phyloP scores from a whole-genome alignment of 2,888 invertebrate species.

The Drosophila quinaria region DNA sequence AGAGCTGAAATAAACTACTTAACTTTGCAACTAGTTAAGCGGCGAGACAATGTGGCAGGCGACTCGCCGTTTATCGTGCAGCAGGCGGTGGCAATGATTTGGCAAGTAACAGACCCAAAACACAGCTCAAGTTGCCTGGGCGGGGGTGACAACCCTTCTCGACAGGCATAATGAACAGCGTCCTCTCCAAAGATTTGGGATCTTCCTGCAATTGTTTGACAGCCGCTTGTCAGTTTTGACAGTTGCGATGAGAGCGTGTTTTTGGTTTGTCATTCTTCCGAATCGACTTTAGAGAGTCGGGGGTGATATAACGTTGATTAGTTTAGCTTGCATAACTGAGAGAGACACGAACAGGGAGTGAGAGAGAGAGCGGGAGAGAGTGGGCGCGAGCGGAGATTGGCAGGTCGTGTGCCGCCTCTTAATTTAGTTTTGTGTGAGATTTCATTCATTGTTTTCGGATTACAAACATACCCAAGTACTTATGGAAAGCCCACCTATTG shows the following conservation, averaged over 20 bases:
- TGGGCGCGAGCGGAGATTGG: conserved; percentile 75
- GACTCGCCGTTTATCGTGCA: not conserved
- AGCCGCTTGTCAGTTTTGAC: conserved; percentile 77
- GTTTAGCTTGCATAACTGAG: conserved; percentile 73
- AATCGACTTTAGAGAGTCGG: conserved; percentile 17
- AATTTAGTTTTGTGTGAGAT: conserved; percentile 77
- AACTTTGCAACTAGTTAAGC: conserved; percentile 83
- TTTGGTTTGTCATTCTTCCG: conserved; percentile 76
- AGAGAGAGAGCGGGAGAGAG: conserved; percentile 8
- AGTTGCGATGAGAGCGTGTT: conserved; percentile 74
- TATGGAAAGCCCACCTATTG: conserved; percentile 41
- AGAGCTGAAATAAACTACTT: conserved; percentile 78
- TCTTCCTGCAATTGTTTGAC: conserved; percentile 76
- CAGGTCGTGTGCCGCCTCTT: conserved; percentile 82
- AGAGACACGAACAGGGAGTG: conserved; percentile 2
- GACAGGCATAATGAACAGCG: conserved; percentile 63
- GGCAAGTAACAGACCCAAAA: conserved; percentile 39
- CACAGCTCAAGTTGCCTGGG: not conserved
- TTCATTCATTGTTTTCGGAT: conserved; percentile 67
- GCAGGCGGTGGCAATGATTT: conserved; percentile 54
- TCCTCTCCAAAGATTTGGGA: conserved; percentile 44
- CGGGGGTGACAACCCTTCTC: conserved; percentile 67
- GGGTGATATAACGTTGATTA: conserved; percentile 75
- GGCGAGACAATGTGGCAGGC: conserved; percentile 65
- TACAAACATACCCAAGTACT: conserved; percentile 51